Conservation (phyloP, 1,140 invertebrate species). For the Euglossa dilemma region DNA sequence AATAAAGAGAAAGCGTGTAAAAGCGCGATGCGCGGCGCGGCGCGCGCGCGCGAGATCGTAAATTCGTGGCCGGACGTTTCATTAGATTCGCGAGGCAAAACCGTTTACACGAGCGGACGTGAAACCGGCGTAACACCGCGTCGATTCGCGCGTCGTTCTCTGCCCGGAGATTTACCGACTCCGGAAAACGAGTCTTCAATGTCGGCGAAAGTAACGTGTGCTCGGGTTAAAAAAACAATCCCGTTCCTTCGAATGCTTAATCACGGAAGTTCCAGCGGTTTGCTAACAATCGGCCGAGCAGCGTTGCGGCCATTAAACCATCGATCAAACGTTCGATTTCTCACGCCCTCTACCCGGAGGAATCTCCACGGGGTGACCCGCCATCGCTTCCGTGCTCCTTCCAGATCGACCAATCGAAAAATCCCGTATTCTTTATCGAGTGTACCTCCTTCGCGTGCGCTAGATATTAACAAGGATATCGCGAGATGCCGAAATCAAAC, state of each 20-base stretch:
- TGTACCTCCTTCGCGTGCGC: too few species aligned
- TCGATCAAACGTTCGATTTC: neutral
- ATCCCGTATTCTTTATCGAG: too few species aligned
- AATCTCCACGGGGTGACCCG: neutral
- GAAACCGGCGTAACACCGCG: neutral
- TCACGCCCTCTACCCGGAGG: neutral
- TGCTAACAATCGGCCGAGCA: neutral
- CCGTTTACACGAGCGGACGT: neutral
- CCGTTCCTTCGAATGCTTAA: slow-evolving; percentile 18
- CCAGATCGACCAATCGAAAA: neutral
- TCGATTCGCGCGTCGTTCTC: slow-evolving; percentile 14
- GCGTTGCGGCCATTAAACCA: neutral
- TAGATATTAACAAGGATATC: too few species aligned
- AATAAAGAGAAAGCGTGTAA: slow-evolving; percentile 26
- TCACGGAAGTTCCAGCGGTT: neutral
- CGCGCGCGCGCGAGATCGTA: slow-evolving; percentile 14
- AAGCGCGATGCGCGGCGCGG: neutral
- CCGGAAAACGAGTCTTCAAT: slow-evolving; percentile 27
- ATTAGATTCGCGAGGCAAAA: slow-evolving; percentile 6
- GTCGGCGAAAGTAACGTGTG: slow-evolving; percentile 25
- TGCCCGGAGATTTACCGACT: slow-evolving; percentile 25
- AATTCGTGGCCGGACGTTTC: slow-evolving; percentile 24
- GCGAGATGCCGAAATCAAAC: too few species aligned
- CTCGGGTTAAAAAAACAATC: slow-evolving; percentile 19
- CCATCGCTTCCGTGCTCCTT: neutral